Base-by-base conservation (phyloP, 2,113 vertebrate species). In the Eclectus roratus region DNA sequence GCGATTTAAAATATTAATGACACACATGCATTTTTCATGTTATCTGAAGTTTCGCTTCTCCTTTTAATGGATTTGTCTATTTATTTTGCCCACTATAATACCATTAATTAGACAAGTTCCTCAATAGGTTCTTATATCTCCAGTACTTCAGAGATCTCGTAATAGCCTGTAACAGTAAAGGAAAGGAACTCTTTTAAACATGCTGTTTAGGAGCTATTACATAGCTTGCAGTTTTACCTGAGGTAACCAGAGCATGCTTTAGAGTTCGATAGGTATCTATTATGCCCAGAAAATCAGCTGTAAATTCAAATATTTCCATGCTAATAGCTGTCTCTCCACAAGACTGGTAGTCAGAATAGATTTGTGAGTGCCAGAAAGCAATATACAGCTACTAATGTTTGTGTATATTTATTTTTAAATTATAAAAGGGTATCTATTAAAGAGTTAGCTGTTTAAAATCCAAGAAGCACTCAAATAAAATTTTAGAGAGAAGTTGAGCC, bases 1-100 rank as follows among this genome's bases (percentile, higher is more conserved):
- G 33, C 56, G 92, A 90, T 91, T 95, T 94, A 88, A 93, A 96
- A 80, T 76, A 82, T 80, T 92, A 94, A 96, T 65, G 17, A 46
- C 23, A 31, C 49, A 81, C 50, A 78, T 94, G 50, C 41, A 85
- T 78, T 94, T 97, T 92, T 84, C 71, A 94, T 91, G 64, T 84
- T 89, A 79, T 55, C 56, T 94, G 44, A 95, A 95, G 58, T 85
- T 95, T 91, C 8, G 5, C 24, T 91, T 73, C 27, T 60, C 63
- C 70, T 94, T 90, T 53, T 89, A 93, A 89, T 63, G 20, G 23
- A 92, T 73, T 91, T n/a, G 73, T 78, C 53, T 91, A 70, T 93
- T 80, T 87, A 87, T 94, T 92, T 94, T 85, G 47, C 28, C 70
- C 31, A 58, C 63, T 64, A 46, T 24, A 79, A 71, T 76, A 89